Conservation (phyloP, 2,113 vertebrate species). For the Ctenomys sociabilis region DNA sequence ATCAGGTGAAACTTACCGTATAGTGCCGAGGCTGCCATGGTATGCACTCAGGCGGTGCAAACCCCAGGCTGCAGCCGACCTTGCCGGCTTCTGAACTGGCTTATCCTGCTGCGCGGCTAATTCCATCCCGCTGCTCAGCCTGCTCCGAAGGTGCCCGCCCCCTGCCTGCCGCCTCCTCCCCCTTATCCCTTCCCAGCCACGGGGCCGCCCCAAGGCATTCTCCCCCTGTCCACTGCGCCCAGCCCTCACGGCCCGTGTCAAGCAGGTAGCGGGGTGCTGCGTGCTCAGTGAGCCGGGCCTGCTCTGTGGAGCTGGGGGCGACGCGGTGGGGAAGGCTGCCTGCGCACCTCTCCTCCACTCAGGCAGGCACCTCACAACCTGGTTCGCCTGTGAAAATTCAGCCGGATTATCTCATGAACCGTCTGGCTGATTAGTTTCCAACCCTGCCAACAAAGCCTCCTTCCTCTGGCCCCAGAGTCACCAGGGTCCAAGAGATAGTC, state of each 20-base stretch:
- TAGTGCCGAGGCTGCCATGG: slow-evolving; percentile 65
- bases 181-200: neutral
- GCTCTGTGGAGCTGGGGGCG: neutral
- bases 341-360: neutral
- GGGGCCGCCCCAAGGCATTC: neutral
- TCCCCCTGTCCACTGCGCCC: neutral
- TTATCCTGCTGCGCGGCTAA: slow-evolving; percentile 65
- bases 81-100: neutral
- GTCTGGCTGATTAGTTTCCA: slow-evolving; percentile 56
- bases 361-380: neutral
- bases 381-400: neutral
- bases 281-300: neutral
- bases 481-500: neutral
- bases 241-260: neutral
- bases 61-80: neutral
- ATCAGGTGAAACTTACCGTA: slow-evolving; percentile 64
- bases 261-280: neutral
- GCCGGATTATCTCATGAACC: slow-evolving; percentile 56
- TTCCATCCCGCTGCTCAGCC: slow-evolving; percentile 69
- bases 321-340: neutral
- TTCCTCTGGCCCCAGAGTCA: neutral
- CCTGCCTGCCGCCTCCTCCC: slow-evolving; percentile 43
- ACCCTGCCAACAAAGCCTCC: slow-evolving; percentile 20
- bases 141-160: slow-evolving; percentile 60
- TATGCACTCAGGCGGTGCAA: neutral